These are phyloP conservation scores for Phrynosoma blainvillii DNA, from an alignment of 2,113 vertebrate species.

Conservation along the genomic window DNA sequence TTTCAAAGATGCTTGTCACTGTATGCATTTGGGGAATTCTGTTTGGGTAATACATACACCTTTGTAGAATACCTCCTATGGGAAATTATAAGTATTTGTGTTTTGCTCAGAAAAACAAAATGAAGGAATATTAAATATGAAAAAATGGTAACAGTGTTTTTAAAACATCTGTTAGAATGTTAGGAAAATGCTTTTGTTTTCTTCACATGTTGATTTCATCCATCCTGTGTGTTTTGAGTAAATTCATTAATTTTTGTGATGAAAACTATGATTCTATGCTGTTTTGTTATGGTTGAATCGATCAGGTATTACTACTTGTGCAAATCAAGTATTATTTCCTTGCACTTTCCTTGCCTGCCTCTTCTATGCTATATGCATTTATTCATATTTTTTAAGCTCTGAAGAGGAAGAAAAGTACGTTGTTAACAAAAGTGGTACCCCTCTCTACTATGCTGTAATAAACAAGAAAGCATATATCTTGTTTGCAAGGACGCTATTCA, in stretches of 20 bases:
- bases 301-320: too few relatives aligned
- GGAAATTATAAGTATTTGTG: neutral
- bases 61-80: neutral
- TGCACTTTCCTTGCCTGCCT: neutral
- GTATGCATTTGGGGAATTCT: neutral
- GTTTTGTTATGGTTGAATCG: neutral
- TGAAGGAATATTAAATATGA: neutral
- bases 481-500: neutral
- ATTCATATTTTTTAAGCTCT: neutral
- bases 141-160: neutral
- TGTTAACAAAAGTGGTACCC: neutral
- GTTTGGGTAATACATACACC: neutral
- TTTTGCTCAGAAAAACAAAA: neutral
- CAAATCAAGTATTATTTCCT: neutral
- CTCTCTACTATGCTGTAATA: neutral
- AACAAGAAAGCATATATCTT: neutral
- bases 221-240: neutral
- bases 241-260: neutral
- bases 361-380: neutral
- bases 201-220: neutral
- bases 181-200: neutral
- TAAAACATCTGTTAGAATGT: neutral
- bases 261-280: too few relatives aligned
- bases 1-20: neutral
- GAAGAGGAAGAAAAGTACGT: neutral